Base-by-base conservation (phyloP, 2,797 vertebrate genomes). In the Peromyscus melanophrys region DNA sequence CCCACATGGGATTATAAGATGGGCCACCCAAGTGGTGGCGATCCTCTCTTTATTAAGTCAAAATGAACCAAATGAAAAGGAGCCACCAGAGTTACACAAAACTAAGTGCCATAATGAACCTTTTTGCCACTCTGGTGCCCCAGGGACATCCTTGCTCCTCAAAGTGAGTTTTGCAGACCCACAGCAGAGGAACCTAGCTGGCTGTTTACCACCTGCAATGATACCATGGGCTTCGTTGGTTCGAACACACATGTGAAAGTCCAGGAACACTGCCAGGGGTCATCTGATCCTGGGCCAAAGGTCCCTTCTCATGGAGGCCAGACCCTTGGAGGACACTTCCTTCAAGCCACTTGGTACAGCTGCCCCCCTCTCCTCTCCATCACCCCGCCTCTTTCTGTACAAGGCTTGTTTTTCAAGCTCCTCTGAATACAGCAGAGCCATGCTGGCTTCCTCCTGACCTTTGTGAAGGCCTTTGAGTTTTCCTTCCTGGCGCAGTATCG, bases 331-430 rank as follows among this genome's bases (percentile, higher is more conserved):
- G 37, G 25, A 57, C 27, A 10, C 6, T 1, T 4, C 4, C 12
- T 7, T 13, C 14, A 1, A 1, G n/a, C 11, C 13, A 13, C 14
- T 43, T 21, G 13, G 6, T 1, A 17, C 0, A 14, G 59, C 83
- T 43, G 34, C 1, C 11, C 31, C 12, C 17, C 4, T 2, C 1
- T 1, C 0, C 21, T 4, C n/a, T 5, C 46, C 16, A 21, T 0
- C 37, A 43, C 71, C 86, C 29, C 27, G 3, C 57, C 19, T 31
- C 29, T 25, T 52, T 23, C 34, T 49, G 57, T 29, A 10, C 5
- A 1, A 13, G 4, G 25, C 10, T 9, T 31, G 6, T 6, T 52
- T 52, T 52, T 10, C 31, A 4, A 0, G 40, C 37, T n/a, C 23
- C 52, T 25, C 34, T 11, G 21, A 46, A 52, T 12, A 59, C 13